These are phyloP conservation scores for Ceratina calcarata DNA, from an alignment of 1,140 invertebrate species.

Conservation along the genomic window DNA sequence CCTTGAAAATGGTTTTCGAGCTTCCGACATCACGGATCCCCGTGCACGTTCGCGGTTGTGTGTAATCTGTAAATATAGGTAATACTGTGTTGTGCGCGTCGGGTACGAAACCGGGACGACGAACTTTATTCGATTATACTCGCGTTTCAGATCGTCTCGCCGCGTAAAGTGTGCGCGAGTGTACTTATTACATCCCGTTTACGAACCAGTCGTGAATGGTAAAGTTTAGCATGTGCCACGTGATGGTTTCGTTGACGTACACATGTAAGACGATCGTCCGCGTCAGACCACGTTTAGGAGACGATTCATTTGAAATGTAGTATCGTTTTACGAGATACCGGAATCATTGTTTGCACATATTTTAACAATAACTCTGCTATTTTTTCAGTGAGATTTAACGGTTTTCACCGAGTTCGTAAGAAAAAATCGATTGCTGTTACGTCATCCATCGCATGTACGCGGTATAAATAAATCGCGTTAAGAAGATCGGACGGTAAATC, in stretches of 20 bases:
- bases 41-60: conserved; percentile 9
- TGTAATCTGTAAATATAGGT: background rate
- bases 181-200: background rate
- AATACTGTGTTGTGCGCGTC: background rate
- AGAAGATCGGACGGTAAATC: background rate
- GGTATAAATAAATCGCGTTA: background rate
- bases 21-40: conserved; percentile 18
- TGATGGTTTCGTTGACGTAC: conserved; percentile 1
- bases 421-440: background rate
- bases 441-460: background rate
- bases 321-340: background rate
- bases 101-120: background rate
- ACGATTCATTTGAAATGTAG: conserved; percentile 3
- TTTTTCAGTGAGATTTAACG: background rate
- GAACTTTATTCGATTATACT: conserved; percentile 9
- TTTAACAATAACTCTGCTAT: background rate
- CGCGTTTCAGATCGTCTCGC: conserved; percentile 21
- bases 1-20: conserved; percentile 41
- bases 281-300: conserved; percentile 16
- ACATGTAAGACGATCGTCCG: background rate
- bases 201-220: conserved; percentile 1
- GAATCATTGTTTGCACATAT: background rate
- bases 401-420: background rate
- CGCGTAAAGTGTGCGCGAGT: conserved; percentile 37
- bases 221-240: conserved; percentile 36